Evolutionary conservation across 2,888 invertebrate genomes (phyloP).

Genomic region (Dioctria rufipes): DNA sequence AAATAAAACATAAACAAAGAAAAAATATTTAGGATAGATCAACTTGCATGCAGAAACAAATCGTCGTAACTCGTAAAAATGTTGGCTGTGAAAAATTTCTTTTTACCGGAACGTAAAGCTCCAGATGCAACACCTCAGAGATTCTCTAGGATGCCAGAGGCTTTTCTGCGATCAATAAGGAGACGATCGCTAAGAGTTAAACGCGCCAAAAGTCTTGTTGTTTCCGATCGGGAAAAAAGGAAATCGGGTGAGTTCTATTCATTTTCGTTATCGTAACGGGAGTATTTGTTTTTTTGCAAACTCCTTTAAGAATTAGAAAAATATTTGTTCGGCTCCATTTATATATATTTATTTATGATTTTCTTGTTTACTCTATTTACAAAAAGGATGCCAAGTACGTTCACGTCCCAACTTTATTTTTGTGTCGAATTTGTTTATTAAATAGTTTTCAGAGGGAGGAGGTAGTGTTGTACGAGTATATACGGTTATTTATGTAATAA

Average conservation of each 20-base stretch:
- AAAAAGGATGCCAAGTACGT: not conserved
- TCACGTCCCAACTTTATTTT: not conserved
- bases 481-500: not conserved
- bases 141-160: conserved; percentile 81
- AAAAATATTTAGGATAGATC: no score
- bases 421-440: not conserved
- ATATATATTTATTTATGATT: no score
- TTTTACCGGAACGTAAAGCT: conserved; percentile 77
- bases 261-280: no score
- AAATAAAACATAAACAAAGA: no score
- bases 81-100: conserved; percentile 83
- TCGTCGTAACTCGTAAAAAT: conserved; percentile 67
- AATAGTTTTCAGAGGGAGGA: not conserved
- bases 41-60: not conserved
- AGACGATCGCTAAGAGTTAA: conserved; percentile 81
- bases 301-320: not conserved
- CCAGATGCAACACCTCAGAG: conserved; percentile 73
- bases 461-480: no score
- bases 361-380: no score
- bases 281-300: no score
- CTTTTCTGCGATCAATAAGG: conserved; percentile 81
- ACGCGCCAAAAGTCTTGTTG: conserved; percentile 82
- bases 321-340: not conserved
- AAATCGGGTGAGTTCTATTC: conserved; percentile 80
- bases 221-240: conserved; percentile 79